A percentile compares a stretch with the other conserved stretches of the same genome.
These are phyloP conservation scores for Himantopus leucocephalus DNA, from an alignment of 2,113 vertebrate genomes.

Conservation along the genomic window DNA sequence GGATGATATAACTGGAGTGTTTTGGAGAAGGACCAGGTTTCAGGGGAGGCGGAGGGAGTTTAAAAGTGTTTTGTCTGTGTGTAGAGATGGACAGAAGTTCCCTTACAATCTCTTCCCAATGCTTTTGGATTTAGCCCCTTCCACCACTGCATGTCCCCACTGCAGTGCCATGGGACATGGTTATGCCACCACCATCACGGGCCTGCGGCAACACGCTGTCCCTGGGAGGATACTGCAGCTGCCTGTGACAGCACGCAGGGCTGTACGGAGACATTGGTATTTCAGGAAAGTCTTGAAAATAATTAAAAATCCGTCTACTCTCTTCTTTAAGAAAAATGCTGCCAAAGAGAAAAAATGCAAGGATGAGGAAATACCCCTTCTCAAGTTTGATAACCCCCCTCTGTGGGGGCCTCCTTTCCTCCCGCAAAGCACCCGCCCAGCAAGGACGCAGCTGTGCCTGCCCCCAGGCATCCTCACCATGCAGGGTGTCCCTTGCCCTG, in stretches of 20 bases:
- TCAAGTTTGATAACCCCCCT: not conserved
- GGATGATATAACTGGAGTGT: not conserved
- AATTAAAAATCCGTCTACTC: not conserved
- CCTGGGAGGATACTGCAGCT: not conserved
- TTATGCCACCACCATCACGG: not conserved
- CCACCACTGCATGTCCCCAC: not conserved
- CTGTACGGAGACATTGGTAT: not conserved
- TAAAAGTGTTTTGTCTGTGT: rapidly evolving
- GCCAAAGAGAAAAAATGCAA: not conserved
- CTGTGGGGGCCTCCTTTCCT: not conserved
- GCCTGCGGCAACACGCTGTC: rapidly evolving
- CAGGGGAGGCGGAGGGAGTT: not conserved
- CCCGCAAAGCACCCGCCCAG: not conserved
- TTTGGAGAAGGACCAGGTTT: not conserved
- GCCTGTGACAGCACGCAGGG: rapidly evolving
- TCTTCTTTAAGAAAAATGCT: not conserved
- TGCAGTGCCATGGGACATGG: rapidly evolving
- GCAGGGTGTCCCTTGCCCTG: not conserved
- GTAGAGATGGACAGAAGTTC: not conserved
- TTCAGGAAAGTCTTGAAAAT: not conserved
- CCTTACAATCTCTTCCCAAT: not conserved
- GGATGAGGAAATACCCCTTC: not conserved
- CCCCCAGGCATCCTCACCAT: not conserved
- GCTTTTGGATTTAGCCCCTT: not conserved
- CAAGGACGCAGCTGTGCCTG: rapidly evolving